phyloP scores from a whole-genome alignment of 2,797 vertebrate species.

The Myotis daubentonii region DNA sequence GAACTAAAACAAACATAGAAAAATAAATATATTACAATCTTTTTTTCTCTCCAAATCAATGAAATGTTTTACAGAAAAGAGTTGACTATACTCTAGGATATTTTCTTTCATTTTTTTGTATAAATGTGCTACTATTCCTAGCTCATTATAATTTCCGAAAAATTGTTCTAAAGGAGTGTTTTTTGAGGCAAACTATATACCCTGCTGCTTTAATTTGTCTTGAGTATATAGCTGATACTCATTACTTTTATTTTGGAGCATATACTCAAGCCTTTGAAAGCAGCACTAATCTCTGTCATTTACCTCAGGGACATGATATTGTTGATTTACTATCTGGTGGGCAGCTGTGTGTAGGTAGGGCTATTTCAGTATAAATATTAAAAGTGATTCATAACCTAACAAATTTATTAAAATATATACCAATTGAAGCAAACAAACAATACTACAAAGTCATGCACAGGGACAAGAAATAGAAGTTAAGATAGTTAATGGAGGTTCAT shows the following conservation, averaged over 20 bases:
- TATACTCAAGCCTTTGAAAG: neutral
- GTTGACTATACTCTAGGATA: neutral
- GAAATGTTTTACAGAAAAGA: slow-evolving; percentile 1
- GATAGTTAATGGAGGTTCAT: neutral
- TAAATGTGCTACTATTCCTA: neutral
- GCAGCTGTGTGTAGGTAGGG: neutral
- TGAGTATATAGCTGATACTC: neutral
- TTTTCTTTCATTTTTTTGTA: slow-evolving; percentile 16
- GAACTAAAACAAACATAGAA: neutral
- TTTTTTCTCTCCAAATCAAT: neutral
- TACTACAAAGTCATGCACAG: neutral
- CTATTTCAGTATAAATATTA: neutral
- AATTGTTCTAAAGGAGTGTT: neutral
- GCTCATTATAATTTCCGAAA: neutral
- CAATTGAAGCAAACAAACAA: neutral
- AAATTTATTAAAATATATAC: neutral
- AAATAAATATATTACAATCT: neutral
- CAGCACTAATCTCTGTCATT: neutral
- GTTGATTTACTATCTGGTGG: neutral
- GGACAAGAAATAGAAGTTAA: neutral
- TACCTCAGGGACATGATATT: neutral
- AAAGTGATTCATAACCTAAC: neutral
- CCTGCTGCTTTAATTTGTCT: neutral
- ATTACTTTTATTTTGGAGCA: neutral
- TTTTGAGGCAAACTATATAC: neutral